Conservation (phyloP, 2,797 vertebrate species). For the Ibycter americanus region DNA sequence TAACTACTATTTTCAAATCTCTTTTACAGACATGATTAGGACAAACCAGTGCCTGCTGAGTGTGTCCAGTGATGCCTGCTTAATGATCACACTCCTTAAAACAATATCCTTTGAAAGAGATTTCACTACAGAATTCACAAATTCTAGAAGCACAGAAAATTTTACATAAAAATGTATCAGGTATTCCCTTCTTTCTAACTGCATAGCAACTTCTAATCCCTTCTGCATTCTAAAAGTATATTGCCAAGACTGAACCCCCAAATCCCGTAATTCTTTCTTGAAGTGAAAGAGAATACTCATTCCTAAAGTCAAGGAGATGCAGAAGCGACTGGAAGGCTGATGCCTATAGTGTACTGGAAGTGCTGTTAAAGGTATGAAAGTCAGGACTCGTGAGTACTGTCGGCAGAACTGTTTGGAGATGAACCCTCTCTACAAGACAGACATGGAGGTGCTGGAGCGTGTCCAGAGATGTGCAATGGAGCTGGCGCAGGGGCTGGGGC, state of each 20-base stretch:
- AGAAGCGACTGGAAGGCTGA: neutral
- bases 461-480: neutral
- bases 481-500: too few species aligned
- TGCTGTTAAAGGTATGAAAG: neutral
- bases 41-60: neutral
- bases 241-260: neutral
- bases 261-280: neutral
- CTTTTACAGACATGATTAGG: neutral
- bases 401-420: neutral
- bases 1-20: neutral
- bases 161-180: neutral
- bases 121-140: neutral
- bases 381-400: neutral
- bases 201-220: neutral
- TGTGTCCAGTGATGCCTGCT: neutral
- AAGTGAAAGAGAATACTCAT: neutral
- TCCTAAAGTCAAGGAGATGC: neutral
- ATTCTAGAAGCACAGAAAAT: neutral
- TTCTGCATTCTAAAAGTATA: neutral
- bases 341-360: neutral
- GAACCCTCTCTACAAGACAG: neutral
- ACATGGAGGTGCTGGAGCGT: neutral
- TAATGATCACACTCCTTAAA: neutral
- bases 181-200: neutral
- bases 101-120: neutral